These are phyloP conservation scores for Holacanthella duospinosa DNA, from an alignment of 2,888 invertebrate genomes.

Conservation along the genomic window DNA sequence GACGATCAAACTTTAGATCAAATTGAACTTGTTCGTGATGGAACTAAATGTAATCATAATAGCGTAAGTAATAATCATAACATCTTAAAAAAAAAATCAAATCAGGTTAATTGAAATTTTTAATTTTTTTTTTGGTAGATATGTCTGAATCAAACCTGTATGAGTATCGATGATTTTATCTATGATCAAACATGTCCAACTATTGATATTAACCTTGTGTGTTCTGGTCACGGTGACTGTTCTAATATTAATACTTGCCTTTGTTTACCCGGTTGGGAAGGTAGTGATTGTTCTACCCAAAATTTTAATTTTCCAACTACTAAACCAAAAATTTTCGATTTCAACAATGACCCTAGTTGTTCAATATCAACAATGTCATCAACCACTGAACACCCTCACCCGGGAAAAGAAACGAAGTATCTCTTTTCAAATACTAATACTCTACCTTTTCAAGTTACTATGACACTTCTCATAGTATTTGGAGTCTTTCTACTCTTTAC, in stretches of 20 bases:
- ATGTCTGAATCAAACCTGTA: slow-evolving; percentile 88
- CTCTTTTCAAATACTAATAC: slow-evolving; percentile 85
- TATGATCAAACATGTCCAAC: slow-evolving; percentile 81
- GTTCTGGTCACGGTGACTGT: slow-evolving; percentile 89
- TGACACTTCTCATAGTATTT: slow-evolving; percentile 97
- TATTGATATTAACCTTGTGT: slow-evolving; percentile 76
- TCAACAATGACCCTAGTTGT: slow-evolving; percentile 38
- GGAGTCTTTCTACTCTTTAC: slow-evolving; percentile 98
- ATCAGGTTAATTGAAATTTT: not conserved
- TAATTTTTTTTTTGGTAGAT: slow-evolving; percentile 46
- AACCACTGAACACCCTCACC: slow-evolving; percentile 14
- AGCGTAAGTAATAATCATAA: slow-evolving; percentile 45
- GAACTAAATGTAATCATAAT: slow-evolving; percentile 85
- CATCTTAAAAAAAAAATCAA: not conserved
- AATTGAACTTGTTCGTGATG: slow-evolving; percentile 84
- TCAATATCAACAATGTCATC: slow-evolving; percentile 1
- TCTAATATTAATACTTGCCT: slow-evolving; percentile 86
- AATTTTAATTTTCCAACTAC: slow-evolving; percentile 48
- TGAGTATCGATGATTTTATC: slow-evolving; percentile 69
- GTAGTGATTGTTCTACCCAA: slow-evolving; percentile 72
- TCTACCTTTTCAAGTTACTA: slow-evolving; percentile 93
- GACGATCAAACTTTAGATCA: slow-evolving; percentile 26
- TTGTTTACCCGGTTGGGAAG: slow-evolving; percentile 78
- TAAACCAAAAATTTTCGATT: slow-evolving; percentile 16
- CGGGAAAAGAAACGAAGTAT: slow-evolving; percentile 23